These are phyloP conservation scores for Nothocercus nigrocapillus DNA, from an alignment of 2,113 vertebrate genomes.

Conservation along the genomic window DNA sequence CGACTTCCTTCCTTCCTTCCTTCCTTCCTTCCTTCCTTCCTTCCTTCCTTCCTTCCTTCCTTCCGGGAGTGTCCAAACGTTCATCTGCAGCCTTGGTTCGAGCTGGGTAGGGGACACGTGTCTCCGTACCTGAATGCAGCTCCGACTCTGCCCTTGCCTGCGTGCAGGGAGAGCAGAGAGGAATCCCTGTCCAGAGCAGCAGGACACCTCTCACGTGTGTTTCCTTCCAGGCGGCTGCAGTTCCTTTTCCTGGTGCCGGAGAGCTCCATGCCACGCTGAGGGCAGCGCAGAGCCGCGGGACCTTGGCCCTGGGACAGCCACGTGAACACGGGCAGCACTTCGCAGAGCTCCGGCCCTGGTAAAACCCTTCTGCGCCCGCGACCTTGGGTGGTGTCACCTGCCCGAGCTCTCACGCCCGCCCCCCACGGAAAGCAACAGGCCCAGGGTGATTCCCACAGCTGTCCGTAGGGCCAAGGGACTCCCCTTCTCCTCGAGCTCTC, in stretches of 20 bases:
- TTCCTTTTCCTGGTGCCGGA: background rate
- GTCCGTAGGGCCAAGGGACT: background rate
- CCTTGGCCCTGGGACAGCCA: background rate
- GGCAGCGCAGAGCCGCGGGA: accelerated
- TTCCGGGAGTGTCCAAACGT: background rate
- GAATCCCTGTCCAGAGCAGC: background rate
- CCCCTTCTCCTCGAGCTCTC: background rate
- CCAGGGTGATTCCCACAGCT: background rate
- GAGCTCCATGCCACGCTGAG: background rate
- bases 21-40: background rate
- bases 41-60: background rate
- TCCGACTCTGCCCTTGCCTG: background rate
- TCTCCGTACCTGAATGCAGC: background rate
- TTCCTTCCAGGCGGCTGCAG: background rate
- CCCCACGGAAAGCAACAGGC: background rate
- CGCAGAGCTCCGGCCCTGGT: background rate
- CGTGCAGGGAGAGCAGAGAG: background rate
- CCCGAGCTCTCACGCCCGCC: background rate
- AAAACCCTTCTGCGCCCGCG: background rate
- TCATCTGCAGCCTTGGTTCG: background rate
- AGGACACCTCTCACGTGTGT: background rate
- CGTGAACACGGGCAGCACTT: background rate
- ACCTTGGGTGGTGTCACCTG: background rate
- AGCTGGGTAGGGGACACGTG: background rate
- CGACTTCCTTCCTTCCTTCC: no score